phyloP scores from a whole-genome alignment of 1,140 invertebrate genomes.

The Drosophila nikananu region DNA sequence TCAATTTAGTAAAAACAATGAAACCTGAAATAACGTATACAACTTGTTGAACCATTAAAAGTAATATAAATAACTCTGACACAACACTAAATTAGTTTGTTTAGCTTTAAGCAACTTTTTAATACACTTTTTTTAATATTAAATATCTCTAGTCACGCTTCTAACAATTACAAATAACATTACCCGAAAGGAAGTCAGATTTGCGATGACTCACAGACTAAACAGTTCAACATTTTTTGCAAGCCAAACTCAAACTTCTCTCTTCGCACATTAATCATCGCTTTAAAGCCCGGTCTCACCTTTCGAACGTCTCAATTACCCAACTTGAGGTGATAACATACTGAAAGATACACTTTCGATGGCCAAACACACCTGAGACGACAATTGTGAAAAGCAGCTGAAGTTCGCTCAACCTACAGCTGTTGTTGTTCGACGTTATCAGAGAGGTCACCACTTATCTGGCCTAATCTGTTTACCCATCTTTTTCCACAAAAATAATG shows the following conservation, averaged over 20 bases:
- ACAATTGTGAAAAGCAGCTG: neutral
- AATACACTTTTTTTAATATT: too few relatives aligned
- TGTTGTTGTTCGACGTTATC: constrained; percentile 19
- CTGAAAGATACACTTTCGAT: constrained; percentile 3
- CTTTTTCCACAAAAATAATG: constrained; percentile 19
- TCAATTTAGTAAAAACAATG: neutral
- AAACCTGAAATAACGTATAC: neutral
- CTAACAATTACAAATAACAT: constrained; percentile 1
- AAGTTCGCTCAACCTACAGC: constrained; percentile 11
- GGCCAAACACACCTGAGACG: constrained; percentile 17
- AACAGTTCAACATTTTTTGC: constrained; percentile 21
- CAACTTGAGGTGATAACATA: constrained; percentile 17
- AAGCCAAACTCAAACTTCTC: constrained; percentile 9
- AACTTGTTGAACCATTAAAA: neutral
- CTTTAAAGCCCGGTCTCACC: constrained; percentile 9
- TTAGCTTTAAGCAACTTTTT: neutral
- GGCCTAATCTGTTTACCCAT: constrained; percentile 21
- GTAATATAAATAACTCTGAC: neutral
- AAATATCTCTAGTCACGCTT: too few relatives aligned
- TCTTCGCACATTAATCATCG: constrained; percentile 30
- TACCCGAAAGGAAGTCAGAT: constrained; percentile 3
- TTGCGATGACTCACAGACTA: constrained; percentile 12
- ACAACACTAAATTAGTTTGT: neutral
- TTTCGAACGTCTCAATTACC: constrained; percentile 26
- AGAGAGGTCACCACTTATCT: constrained; percentile 37